These are phyloP conservation scores for Siniperca undulata DNA, from an alignment of 2,797 vertebrate species.

Conservation along the genomic window DNA sequence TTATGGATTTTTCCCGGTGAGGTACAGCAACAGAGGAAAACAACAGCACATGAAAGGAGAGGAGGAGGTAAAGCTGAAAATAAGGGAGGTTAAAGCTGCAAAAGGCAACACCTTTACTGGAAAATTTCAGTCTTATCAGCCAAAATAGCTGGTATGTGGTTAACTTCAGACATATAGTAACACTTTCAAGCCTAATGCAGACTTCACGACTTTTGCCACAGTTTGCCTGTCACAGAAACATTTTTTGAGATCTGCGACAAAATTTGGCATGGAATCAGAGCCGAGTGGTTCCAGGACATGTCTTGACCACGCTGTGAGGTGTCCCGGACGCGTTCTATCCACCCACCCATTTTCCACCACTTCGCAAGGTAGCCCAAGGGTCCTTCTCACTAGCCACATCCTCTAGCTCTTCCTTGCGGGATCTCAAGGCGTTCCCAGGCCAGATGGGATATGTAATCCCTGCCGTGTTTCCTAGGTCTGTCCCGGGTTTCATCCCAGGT, in stretches of 20 bases:
- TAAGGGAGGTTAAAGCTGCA: background rate
- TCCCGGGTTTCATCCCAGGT: background rate
- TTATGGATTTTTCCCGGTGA: slow-evolving; percentile 42
- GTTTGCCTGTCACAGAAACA: background rate
- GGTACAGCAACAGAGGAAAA: slow-evolving; percentile 2
- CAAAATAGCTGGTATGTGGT: background rate
- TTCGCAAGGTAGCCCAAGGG: background rate
- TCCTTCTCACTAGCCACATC: background rate
- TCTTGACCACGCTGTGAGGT: background rate
- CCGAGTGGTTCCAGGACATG: background rate
- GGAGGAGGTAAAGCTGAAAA: background rate
- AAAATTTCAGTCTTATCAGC: background rate
- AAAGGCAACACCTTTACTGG: background rate
- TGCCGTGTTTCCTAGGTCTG: background rate
- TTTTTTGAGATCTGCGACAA: background rate
- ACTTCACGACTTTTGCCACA: no score
- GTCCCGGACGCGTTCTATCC: background rate
- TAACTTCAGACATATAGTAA: background rate
- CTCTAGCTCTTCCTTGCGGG: background rate
- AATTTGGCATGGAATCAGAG: background rate
- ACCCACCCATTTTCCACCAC: background rate
- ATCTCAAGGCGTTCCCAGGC: background rate
- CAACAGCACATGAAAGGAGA: slow-evolving; percentile 3
- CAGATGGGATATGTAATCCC: background rate
- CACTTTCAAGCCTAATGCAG: background rate